phyloP scores from a whole-genome alignment of 2,113 vertebrate species.

The Chlorodrepanis virens region DNA sequence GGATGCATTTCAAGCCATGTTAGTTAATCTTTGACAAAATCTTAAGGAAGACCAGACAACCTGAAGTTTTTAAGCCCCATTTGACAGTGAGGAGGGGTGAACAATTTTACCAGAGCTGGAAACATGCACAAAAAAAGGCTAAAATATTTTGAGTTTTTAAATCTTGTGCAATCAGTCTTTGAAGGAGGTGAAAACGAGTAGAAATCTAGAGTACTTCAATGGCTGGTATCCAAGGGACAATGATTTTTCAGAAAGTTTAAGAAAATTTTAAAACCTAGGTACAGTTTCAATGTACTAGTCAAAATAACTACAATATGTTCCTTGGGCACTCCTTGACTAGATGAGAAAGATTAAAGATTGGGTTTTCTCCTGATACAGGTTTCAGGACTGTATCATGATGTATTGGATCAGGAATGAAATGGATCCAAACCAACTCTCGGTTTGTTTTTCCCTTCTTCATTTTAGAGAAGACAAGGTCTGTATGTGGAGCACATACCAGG shows the following conservation, averaged over 20 bases:
- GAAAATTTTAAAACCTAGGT: not conserved
- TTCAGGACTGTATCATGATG: not conserved
- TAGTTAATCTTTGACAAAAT: not conserved
- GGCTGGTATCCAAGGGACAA: not conserved
- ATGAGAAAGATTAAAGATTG: not conserved
- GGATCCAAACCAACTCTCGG: not conserved
- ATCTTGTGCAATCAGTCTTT: not conserved
- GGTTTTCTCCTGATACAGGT: not conserved
- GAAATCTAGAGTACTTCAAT: not conserved
- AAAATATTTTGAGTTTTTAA: not conserved
- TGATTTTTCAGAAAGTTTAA: not conserved
- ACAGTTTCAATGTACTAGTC: not conserved
- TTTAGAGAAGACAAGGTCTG: not conserved
- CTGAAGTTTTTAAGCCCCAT: not conserved
- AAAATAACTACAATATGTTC: not conserved
- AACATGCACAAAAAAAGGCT: not conserved
- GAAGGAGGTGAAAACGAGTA: not conserved
- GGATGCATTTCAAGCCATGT: not conserved
- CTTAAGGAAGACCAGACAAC: not conserved
- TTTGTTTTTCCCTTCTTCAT: not conserved
- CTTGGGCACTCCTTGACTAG: rapidly evolving
- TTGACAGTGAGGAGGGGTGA: not conserved
- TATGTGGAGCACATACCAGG: not conserved
- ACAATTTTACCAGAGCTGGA: not conserved
- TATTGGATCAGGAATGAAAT: not conserved